Evolutionary conservation across 2,888 invertebrate genomes (phyloP).

Genomic region (Cinara cedri): DNA sequence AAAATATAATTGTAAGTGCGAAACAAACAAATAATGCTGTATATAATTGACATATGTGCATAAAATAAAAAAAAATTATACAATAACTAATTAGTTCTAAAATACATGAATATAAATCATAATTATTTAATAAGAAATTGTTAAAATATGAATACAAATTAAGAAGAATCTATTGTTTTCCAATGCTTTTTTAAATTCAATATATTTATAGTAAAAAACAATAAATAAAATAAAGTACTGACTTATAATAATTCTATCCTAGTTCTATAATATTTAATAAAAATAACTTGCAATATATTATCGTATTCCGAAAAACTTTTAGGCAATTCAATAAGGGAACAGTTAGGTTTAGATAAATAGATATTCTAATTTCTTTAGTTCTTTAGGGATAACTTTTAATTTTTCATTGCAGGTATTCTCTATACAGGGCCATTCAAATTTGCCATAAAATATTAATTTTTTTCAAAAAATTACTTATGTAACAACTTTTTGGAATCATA

Average conservation of each 20-base stretch:
- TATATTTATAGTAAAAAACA: neutral
- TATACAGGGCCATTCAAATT: too few relatives aligned
- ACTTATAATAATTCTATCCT: neutral
- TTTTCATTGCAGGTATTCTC: too few relatives aligned
- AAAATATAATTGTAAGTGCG: slow-evolving; percentile 40
- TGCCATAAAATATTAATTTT: too few relatives aligned
- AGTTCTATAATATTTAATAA: neutral
- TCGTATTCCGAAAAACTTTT: neutral
- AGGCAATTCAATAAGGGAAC: neutral
- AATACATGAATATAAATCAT: slow-evolving; percentile 2
- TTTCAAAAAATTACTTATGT: too few relatives aligned
- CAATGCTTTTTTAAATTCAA: neutral
- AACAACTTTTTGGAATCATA: too few relatives aligned
- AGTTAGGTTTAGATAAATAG: neutral
- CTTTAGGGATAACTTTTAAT: too few relatives aligned
- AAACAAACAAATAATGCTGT: slow-evolving; percentile 33
- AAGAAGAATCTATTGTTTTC: neutral
- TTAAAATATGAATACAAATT: neutral
- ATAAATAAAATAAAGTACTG: neutral
- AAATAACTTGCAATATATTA: neutral
- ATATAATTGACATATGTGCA: slow-evolving; percentile 19
- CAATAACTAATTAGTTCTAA: neutral
- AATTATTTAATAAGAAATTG: neutral
- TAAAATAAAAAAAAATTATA: slow-evolving; percentile 18
- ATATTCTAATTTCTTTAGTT: neutral